Conservation (phyloP, 2,113 vertebrate species). For the Phocoena phocoena region DNA sequence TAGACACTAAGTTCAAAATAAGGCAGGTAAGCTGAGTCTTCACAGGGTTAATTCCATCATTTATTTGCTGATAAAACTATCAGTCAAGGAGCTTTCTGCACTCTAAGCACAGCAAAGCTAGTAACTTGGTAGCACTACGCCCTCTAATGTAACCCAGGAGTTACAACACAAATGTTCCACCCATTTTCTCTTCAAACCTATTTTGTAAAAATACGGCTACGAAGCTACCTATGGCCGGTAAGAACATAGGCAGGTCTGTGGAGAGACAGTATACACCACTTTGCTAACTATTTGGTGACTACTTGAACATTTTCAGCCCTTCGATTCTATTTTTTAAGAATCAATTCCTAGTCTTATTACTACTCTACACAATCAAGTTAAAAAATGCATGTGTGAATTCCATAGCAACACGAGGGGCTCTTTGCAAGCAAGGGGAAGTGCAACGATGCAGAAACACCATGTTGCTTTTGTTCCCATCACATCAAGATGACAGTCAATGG, state of each 20-base stretch:
- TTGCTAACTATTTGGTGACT: background rate
- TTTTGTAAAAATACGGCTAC: background rate
- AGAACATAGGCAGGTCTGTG: background rate
- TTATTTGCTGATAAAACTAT: background rate
- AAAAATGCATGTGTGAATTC: background rate
- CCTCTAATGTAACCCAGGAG: conserved; percentile 70
- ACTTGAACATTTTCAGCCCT: background rate
- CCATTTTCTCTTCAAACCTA: background rate
- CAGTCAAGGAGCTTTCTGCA: background rate
- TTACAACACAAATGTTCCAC: background rate
- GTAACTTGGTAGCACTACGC: conserved; percentile 52
- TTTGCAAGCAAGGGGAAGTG: background rate
- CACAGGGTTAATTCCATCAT: background rate
- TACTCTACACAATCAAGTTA: background rate
- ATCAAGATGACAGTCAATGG: background rate
- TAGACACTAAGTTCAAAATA: background rate
- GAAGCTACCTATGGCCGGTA: background rate
- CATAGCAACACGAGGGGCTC: background rate
- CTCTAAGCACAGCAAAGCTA: background rate
- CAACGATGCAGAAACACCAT: background rate
- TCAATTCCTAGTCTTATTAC: background rate
- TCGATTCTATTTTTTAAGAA: background rate
- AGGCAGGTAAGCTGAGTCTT: background rate
- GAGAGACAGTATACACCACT: background rate
- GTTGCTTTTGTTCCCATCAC: background rate